Evolutionary conservation across 1,140 invertebrate species (phyloP).

Genomic region (Apis laboriosa): DNA sequence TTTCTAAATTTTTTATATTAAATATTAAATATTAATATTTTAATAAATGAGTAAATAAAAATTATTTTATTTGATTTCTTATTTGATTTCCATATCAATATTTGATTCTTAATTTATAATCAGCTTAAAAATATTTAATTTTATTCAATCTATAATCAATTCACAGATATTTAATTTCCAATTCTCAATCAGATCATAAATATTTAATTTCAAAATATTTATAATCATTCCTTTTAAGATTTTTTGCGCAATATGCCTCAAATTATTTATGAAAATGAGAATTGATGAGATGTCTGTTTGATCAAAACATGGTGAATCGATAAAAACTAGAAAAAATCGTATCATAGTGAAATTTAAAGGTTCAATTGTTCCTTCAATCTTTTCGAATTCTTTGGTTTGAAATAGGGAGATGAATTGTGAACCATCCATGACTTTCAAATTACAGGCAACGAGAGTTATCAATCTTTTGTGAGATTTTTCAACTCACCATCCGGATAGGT

Average conservation of each 20-base stretch:
- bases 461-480: constrained; percentile 9
- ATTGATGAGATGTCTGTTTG: neutral
- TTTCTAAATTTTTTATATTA: too few relatives aligned
- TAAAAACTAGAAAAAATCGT: neutral
- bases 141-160: too few relatives aligned
- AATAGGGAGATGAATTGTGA: neutral
- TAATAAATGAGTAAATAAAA: too few relatives aligned
- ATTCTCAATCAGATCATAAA: too few relatives aligned
- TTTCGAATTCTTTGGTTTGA: neutral
- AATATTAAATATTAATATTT: too few relatives aligned
- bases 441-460: neutral
- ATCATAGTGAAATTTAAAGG: neutral
- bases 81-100: too few relatives aligned
- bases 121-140: too few relatives aligned
- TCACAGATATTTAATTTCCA: too few relatives aligned
- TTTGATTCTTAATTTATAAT: too few relatives aligned
- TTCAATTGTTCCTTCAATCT: neutral
- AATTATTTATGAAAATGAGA: neutral
- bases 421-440: neutral
- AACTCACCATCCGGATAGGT: constrained; percentile 72
- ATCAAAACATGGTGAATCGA: neutral
- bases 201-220: too few relatives aligned
- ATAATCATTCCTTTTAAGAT: too few relatives aligned
- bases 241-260: neutral
- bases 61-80: too few relatives aligned